These are phyloP conservation scores for Pseudopodoces humilis DNA, from an alignment of 2,113 vertebrate genomes.

Conservation along the genomic window DNA sequence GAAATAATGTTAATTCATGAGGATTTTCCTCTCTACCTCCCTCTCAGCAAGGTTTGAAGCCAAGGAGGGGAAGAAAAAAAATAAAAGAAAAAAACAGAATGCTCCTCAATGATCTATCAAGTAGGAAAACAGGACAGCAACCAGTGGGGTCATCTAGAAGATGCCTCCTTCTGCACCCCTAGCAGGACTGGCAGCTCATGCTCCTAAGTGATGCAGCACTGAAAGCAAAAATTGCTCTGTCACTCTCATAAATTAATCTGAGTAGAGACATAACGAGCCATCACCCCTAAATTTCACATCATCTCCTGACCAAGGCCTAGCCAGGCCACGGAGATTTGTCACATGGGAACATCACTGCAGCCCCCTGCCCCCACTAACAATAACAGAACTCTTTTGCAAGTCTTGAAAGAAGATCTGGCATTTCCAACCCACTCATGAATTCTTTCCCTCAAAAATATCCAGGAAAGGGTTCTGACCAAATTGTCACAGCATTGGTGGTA, in stretches of 20 bases:
- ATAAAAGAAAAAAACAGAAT: not conserved
- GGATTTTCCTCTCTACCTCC: constrained; percentile 51
- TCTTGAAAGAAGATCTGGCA: not conserved
- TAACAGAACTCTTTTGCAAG: not conserved
- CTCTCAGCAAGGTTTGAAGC: constrained; percentile 40
- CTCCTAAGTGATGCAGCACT: not conserved
- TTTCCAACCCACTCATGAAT: not conserved
- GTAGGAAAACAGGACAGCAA: not conserved
- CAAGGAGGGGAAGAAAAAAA: not conserved
- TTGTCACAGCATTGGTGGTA: not conserved
- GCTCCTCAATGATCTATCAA: not conserved
- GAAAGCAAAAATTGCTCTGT: not conserved
- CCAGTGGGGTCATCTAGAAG: not conserved
- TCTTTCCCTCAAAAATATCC: not conserved
- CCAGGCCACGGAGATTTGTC: not conserved
- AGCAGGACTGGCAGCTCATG: not conserved
- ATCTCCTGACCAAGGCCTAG: not conserved
- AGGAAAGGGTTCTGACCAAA: not conserved
- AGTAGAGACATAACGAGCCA: not conserved
- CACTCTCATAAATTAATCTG: not conserved
- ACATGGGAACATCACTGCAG: not conserved
- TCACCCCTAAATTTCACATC: not conserved
- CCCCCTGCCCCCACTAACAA: not conserved
- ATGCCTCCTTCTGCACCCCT: not conserved
- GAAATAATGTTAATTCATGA: constrained; percentile 60